Conservation (phyloP, 2,113 vertebrate genomes). For the Perca flavescens region DNA sequence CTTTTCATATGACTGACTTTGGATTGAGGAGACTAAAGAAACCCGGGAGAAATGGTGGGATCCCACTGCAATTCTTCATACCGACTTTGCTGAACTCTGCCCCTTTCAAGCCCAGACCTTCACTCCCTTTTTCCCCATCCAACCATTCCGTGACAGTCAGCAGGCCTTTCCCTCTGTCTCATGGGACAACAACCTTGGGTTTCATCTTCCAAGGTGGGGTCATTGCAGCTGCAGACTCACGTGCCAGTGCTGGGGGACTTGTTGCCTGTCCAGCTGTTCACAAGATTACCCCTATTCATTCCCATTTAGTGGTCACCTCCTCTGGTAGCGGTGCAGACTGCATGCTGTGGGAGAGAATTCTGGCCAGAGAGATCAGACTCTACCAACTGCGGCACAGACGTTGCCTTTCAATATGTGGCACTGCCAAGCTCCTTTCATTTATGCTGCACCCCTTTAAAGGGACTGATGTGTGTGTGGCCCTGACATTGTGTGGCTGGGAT, state of each 20-base stretch:
- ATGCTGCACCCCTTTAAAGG: slow-evolving; percentile 87
- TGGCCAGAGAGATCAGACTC: slow-evolving; percentile 84
- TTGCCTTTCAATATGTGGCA: slow-evolving; percentile 81
- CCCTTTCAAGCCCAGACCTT: background rate
- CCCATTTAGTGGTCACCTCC: slow-evolving; percentile 86
- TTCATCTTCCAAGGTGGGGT: slow-evolving; percentile 88
- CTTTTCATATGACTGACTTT: slow-evolving; percentile 17
- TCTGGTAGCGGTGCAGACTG: slow-evolving; percentile 89
- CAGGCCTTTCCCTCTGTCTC: slow-evolving; percentile 77
- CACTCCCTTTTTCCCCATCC: background rate
- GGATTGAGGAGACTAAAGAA: slow-evolving; percentile 9
- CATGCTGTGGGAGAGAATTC: slow-evolving; percentile 84
- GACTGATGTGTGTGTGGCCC: slow-evolving; percentile 88
- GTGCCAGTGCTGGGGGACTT: slow-evolving; percentile 85
- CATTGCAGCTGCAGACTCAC: slow-evolving; percentile 88
- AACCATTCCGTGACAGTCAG: slow-evolving; percentile 42
- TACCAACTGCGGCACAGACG: slow-evolving; percentile 82
- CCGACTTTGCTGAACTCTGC: slow-evolving; percentile 35
- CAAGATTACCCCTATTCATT: slow-evolving; percentile 88
- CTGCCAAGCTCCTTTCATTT: slow-evolving; percentile 86
- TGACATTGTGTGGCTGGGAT: slow-evolving; percentile 88
- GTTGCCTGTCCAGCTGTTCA: slow-evolving; percentile 82
- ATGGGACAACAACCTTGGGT: slow-evolving; percentile 89
- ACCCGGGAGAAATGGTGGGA: slow-evolving; percentile 12
- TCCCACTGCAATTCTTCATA: slow-evolving; percentile 55